Evolutionary conservation across 2,797 vertebrate species (phyloP).

Genomic region (Percopsis omiscomaycus): DNA sequence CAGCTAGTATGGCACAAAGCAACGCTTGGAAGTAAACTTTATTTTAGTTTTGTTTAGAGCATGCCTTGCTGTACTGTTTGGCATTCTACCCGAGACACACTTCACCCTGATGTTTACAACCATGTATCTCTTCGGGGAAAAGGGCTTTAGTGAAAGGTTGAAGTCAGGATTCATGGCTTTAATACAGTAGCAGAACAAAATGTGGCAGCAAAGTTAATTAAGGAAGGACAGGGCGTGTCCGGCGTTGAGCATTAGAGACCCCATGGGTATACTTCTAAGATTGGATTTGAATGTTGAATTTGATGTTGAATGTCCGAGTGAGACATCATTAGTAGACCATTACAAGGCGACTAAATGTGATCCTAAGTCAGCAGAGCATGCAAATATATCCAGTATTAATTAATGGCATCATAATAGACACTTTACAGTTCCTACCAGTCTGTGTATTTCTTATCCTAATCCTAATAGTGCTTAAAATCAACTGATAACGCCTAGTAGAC

Average conservation of each 20-base stretch:
- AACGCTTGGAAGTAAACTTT: constrained; percentile 4
- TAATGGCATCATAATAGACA: constrained; percentile 14
- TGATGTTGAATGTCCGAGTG: constrained; percentile 15
- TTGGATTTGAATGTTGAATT: constrained; percentile 27
- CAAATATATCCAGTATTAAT: constrained; percentile 23
- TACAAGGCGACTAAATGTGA: constrained; percentile 32
- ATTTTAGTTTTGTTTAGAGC: constrained; percentile 8
- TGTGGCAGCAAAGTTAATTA: constrained; percentile 7
- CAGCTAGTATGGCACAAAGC: constrained; percentile 3
- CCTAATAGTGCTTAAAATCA: background rate
- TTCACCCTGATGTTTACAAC: constrained; percentile 8
- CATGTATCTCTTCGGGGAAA: background rate
- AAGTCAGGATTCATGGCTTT: constrained; percentile 2
- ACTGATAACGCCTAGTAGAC: background rate
- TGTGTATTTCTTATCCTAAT: background rate
- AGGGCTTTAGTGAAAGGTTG: constrained; percentile 3
- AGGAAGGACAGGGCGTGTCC: background rate
- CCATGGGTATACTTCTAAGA: constrained; percentile 7
- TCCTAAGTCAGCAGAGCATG: constrained; percentile 28
- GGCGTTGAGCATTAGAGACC: background rate
- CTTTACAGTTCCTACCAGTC: constrained; percentile 21
- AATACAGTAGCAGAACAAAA: constrained; percentile 17
- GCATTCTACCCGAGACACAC: constrained; percentile 12
- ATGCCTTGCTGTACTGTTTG: constrained; percentile 7
- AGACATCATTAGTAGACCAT: constrained; percentile 38